Evolutionary conservation across 1,140 invertebrate species (phyloP), one percentile per base, ranked within the genome.

Genomic region (Calliphora vicina): DNA sequence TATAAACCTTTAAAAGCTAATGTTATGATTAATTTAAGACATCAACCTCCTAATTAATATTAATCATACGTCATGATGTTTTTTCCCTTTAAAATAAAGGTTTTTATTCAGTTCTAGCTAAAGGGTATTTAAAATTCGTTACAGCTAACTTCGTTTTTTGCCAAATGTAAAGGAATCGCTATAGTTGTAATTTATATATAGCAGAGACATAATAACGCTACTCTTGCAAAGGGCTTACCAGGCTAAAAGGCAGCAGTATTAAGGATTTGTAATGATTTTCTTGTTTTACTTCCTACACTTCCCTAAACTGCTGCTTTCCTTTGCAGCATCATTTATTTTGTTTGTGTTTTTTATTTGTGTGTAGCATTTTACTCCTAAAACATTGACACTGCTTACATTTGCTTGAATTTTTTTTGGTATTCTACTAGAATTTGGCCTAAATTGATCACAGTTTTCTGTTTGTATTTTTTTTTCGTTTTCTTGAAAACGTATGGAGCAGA

Each of bases 391-490:
- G 74, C 35, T 45, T 45, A 25, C 17, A 50, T 17, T 17, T 50
- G 45, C 12, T 50, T n/a, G 61, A 25, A 23, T 67, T 25, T 57
- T 57, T 57, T 57, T 17, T 57, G 50, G 15, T n/a, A 4, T 17
- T 13, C 45, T 74, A 15, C 26, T 35, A 27, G 72, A 35, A 74
- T 78, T 43, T 78, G 74, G 74, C 74, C 74, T 78, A 78, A 78
- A 78, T 78, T 78, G 74, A 78, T 78, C 74, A 78, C 74, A 78
- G 35, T 23, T 10, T 43, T 43, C 27, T 78, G 29, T 29, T 35
- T 76, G 35, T 10, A 3, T 35, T 35, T 0, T 35, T n/a, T n/a
- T n/a, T n/a, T n/a, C n/a, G n/a, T n/a, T n/a, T n/a, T 35, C 4
- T 35, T 35, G 35, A 5, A 35, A 35, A 35, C 35, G 35, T 35